Conservation (phyloP, 2,888 invertebrate species). For the Parthenolecanium corni region DNA sequence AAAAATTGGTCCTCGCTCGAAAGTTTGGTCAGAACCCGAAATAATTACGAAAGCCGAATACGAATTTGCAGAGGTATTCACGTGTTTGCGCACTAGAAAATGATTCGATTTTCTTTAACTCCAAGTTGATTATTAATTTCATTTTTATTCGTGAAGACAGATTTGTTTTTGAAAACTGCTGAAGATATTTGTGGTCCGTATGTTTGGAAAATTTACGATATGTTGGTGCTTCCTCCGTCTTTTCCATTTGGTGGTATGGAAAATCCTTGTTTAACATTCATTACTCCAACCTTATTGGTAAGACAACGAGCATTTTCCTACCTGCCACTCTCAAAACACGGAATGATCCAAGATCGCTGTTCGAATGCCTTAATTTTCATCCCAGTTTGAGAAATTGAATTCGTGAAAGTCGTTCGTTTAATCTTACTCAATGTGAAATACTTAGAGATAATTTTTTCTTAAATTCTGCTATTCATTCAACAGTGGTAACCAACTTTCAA, state of each 20-base stretch:
- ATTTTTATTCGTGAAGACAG: conserved; percentile 43
- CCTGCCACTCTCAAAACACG: too few species aligned
- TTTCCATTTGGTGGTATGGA: conserved; percentile 98
- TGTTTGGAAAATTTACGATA: conserved; percentile 81
- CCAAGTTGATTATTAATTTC: not conserved
- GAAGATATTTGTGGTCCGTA: conserved; percentile 78
- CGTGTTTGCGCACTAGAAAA: not conserved
- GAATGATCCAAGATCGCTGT: too few species aligned
- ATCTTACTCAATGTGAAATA: too few species aligned
- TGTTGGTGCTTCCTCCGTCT: conserved; percentile 79
- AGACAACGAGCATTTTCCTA: conserved; percentile 35
- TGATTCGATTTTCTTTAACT: not conserved
- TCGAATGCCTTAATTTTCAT: too few species aligned
- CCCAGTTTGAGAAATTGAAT: not conserved
- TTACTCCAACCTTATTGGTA: conserved; percentile 82
- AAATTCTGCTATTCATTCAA: too few species aligned
- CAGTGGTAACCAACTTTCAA: too few species aligned
- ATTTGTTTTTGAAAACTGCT: conserved; percentile 66
- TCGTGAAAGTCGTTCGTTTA: too few species aligned
- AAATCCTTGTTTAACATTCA: conserved; percentile 90
- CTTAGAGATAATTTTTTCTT: too few species aligned
- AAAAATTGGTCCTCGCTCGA: conserved; percentile 63
- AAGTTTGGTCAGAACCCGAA: conserved; percentile 82
- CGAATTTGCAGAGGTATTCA: conserved; percentile 64
- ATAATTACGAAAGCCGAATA: conserved; percentile 69